Evolutionary conservation across 2,797 vertebrate species (phyloP), one percentile per base, ranked within the genome.

Genomic region (Numenius phaeopus): DNA sequence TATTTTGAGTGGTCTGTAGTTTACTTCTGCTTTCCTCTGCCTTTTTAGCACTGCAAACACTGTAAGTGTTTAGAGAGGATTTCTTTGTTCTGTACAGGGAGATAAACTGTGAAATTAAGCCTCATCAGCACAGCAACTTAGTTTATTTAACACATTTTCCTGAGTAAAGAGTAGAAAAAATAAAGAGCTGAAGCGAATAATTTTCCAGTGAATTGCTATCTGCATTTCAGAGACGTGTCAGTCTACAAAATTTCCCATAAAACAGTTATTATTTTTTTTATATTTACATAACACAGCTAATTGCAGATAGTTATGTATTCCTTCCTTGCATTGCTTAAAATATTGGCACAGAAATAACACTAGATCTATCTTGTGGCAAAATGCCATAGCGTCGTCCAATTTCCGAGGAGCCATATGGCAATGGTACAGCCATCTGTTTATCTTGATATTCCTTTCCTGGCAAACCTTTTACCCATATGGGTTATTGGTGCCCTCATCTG

Each of bases 381-480:
- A 82, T 66, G 97, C 97, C 98, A 97, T n/a, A 26, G 54, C 9
- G 2, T 77, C 44, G 21, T 97, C 97, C 96, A 94, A 89, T 96
- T 97, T 95, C 96, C 18, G 9, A 96, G 82, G 62, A 95, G 97
- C 98, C 98, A 98, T 98, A 98, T 98, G 98, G 98, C 97, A 83
- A 94, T 94, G 91, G 87, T 71, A 59, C 93, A 79, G 91, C 98
- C 98, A 98, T 98, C 98, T 98, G 98, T 97, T 98, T 98, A 85
- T 93, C 96, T 97, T 96, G 95, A 97, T 97, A 97, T 92, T 91
- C 96, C 91, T 97, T 97, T 97, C 87, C 97, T 98, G 98, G 98
- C 98, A 98, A 98, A 97, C 89, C 89, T 94, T 96, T 96, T 87
- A 90, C 96, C 96, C 98, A 97, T 98, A 98, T 98, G 98, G 95